Base-by-base conservation (phyloP, 2,113 vertebrate species). In the Alligator mississippiensis region DNA sequence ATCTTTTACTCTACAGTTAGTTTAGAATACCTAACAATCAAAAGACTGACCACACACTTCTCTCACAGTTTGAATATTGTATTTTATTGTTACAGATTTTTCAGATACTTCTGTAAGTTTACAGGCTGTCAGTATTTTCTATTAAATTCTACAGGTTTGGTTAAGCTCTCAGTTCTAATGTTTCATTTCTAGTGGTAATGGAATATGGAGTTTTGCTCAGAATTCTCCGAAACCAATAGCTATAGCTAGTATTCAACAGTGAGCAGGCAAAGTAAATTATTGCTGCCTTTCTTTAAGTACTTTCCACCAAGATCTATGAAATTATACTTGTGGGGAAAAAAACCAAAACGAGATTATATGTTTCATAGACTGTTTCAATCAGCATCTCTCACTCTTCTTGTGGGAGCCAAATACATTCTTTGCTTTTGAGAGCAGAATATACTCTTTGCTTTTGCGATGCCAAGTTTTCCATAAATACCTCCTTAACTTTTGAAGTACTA, bases 301-400 rank as follows among this genome's bases (percentile, higher is more conserved):
- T 82, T 95, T 95, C 82, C 62, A 84, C 89, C 28, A 77, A 75
- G 85, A 92, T 82, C 77, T 85, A 87, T 93, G 75, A 93, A 96
- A 96, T 96, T 96, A 87, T 80, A 66, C 93, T 74, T 96, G 96
- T 96, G 95, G 95, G 86, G 89, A 80, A 94, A 94, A 94, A 64
- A 94, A 91, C 86, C 78, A 77, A 59, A 4, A 22, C 34, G 47
- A 47, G 0, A 0, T 30, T 25, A 76, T 92, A 90, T 78, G 82
- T 93, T 92, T 85, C 83, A 27, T 17, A 90, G 87, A 86, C 21
- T 5, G 2, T 25, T 87, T 96, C 72, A 76, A 93, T 58, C 92
- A 94, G 30, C 76, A 62, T 87, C 75, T 79, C 88, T 84, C 21
- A 0, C 83, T 92, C 84, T 93, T 80, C 79, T 89, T 75, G 76